Conservation (phyloP, 2,888 invertebrate genomes). For the Acleris laterana region DNA sequence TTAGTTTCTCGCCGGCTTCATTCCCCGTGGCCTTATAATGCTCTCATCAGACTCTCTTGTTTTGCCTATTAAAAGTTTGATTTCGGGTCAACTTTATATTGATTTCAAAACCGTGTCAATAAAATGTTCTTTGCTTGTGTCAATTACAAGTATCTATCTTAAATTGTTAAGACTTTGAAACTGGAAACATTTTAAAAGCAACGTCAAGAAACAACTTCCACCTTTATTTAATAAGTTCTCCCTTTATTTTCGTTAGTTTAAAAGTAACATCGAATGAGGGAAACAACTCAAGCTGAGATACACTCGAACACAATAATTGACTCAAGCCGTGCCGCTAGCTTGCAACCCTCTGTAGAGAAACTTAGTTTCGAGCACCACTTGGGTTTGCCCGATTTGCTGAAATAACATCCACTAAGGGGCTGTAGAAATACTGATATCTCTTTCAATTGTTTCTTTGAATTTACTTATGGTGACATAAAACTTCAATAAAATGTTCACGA, state of each 20-base stretch:
- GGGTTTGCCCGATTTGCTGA: constrained; percentile 46
- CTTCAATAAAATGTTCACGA: constrained; percentile 22
- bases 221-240: not conserved
- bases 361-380: constrained; percentile 58
- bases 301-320: constrained; percentile 45
- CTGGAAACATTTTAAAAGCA: no score
- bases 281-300: constrained; percentile 38
- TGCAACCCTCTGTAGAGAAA: constrained; percentile 60
- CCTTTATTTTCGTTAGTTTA: constrained; percentile 19
- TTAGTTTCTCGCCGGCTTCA: constrained; percentile 15
- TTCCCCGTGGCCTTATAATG: constrained; percentile 70
- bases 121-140: no score
- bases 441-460: constrained; percentile 28
- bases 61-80: constrained; percentile 44
- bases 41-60: constrained; percentile 78
- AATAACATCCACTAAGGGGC: constrained; percentile 11
- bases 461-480: constrained; percentile 22
- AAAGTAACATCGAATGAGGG: constrained; percentile 41
- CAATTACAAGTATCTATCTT: no score
- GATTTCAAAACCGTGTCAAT: no score
- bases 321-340: constrained; percentile 65
- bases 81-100: no score
- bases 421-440: constrained; percentile 30
- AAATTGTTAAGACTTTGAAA: no score
- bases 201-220: no score